These are phyloP conservation scores for Panulirus ornatus DNA, from an alignment of 1,140 invertebrate genomes.

Conservation along the genomic window DNA sequence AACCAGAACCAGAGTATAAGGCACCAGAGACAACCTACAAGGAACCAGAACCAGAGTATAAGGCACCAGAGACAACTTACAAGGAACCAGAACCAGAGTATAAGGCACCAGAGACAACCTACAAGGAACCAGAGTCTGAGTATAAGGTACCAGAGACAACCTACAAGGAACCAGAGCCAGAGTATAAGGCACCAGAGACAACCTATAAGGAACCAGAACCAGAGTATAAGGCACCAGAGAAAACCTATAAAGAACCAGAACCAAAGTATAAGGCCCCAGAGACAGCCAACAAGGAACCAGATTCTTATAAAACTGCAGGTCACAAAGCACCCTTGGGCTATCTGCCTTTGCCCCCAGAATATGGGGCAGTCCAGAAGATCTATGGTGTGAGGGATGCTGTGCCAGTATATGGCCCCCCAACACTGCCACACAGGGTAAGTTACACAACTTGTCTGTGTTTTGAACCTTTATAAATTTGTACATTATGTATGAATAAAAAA, in stretches of 20 bases:
- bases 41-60: not conserved
- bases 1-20: not conserved
- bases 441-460: not conserved
- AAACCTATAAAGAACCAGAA: slow-evolving; percentile 24
- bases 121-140: slow-evolving; percentile 18
- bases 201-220: slow-evolving; percentile 48
- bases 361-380: not conserved
- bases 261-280: slow-evolving; percentile 24
- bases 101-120: not conserved
- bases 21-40: slow-evolving; percentile 6
- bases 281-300: slow-evolving; percentile 32
- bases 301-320: not conserved
- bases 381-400: not conserved
- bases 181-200: slow-evolving; percentile 38
- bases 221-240: slow-evolving; percentile 37
- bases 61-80: not conserved
- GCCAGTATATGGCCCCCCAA: slow-evolving; percentile 38
- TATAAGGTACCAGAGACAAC: slow-evolving; percentile 45
- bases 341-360: not conserved
- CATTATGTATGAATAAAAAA: not conserved
- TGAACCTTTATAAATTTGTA: not conserved
- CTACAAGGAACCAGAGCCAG: slow-evolving; percentile 36
- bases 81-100: not conserved
- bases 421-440: slow-evolving; percentile 36
- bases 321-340: not conserved